Evolutionary conservation across 1,140 invertebrate species (phyloP).

Genomic region (Cydia splendana): DNA sequence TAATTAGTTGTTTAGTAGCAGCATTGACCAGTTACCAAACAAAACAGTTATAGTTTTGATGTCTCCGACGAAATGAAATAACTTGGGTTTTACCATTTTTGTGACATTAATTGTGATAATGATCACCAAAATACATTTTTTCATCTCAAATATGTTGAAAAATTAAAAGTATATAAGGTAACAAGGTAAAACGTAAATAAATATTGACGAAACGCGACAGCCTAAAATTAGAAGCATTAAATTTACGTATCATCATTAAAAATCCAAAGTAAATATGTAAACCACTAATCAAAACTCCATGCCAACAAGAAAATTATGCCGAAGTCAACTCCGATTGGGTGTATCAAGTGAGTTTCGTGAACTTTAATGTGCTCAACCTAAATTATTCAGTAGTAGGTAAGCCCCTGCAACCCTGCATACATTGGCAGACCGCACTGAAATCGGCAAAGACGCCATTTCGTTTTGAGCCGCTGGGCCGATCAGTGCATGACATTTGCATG

Average conservation of each 20-base stretch:
- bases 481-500: background rate
- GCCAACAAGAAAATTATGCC: background rate
- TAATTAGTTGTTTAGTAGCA: too few relatives aligned
- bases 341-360: background rate
- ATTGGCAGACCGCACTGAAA: background rate
- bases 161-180: too few relatives aligned
- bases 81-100: too few relatives aligned
- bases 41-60: too few relatives aligned
- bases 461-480: background rate
- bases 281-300: background rate
- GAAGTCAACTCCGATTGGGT: background rate
- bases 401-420: background rate
- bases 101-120: too few relatives aligned
- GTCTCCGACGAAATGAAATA: too few relatives aligned
- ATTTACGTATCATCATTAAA: background rate
- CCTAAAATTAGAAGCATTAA: background rate
- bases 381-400: background rate
- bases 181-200: too few relatives aligned
- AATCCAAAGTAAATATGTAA: background rate
- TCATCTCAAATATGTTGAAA: too few relatives aligned
- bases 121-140: too few relatives aligned
- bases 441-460: background rate
- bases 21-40: too few relatives aligned
- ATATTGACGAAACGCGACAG: too few relatives aligned
- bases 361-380: background rate